phyloP scores from a whole-genome alignment of 2,113 vertebrate species.

The Dolichotis patagonum region DNA sequence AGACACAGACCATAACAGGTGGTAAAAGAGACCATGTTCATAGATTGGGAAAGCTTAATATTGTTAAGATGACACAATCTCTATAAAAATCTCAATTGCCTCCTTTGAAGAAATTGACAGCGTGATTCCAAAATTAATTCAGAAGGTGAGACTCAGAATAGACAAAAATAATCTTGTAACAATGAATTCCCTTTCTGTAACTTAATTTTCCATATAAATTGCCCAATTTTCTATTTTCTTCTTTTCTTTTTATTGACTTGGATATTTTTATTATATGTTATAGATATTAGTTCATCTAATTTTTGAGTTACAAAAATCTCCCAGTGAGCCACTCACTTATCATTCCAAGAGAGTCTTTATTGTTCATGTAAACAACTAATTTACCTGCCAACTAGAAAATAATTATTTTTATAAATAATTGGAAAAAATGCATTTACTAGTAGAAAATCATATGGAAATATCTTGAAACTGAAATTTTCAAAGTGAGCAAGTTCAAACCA shows the following conservation, averaged over 20 bases:
- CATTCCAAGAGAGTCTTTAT: background rate
- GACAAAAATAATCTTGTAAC: background rate
- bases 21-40: background rate
- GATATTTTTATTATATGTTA: constrained; percentile 8
- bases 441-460: constrained; percentile 4
- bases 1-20: background rate
- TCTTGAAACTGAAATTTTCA: background rate
- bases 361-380: constrained; percentile 22
- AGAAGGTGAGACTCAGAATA: background rate
- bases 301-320: constrained; percentile 45
- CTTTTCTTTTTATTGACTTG: constrained; percentile 17
- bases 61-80: background rate
- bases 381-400: background rate
- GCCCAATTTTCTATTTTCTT: background rate
- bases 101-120: constrained; percentile 32
- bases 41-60: background rate
- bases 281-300: background rate
- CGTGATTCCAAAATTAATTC: background rate
- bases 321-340: background rate
- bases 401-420: constrained; percentile 28
- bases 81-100: background rate
- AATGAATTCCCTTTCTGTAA: constrained; percentile 39
- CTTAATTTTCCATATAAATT: constrained; percentile 25
- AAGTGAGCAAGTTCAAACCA: background rate
- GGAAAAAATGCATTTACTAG: constrained; percentile 15